Conservation (phyloP, 2,888 invertebrate genomes). For the Adineta ricciae region DNA sequence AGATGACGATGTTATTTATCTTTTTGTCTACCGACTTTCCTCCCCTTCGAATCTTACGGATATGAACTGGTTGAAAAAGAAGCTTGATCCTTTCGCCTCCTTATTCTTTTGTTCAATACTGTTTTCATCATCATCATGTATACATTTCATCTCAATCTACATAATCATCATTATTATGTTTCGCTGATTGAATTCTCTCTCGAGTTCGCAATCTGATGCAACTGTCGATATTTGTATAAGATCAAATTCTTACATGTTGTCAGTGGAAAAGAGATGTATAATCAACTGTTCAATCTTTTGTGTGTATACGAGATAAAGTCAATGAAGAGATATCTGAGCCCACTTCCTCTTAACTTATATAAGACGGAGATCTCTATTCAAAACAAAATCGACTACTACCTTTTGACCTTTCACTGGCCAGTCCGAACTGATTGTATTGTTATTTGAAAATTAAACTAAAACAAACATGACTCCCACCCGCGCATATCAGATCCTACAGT, state of each 20-base stretch:
- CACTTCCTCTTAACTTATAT: background rate
- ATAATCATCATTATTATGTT: background rate
- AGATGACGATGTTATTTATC: background rate
- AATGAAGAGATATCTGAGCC: background rate
- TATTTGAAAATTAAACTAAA: background rate
- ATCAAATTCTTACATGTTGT: background rate
- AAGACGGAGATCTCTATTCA: background rate
- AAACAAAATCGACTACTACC: background rate
- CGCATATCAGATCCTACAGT: background rate
- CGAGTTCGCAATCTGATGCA: background rate
- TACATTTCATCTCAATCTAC: background rate
- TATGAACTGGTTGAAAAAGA: background rate
- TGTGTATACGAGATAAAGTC: background rate
- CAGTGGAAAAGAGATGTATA: background rate
- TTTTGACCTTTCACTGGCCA: background rate
- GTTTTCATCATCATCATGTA: background rate
- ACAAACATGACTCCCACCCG: background rate
- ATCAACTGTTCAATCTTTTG: background rate
- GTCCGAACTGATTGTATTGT: background rate
- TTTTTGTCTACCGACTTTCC: background rate
- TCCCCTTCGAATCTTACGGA: background rate
- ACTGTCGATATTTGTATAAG: conserved; percentile 5
- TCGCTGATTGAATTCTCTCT: background rate
- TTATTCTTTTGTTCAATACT: background rate
- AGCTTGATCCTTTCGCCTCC: background rate